Percentiles rank a stretch among this genome's conserved stretches.
Evolutionary conservation across 2,797 vertebrate genomes (phyloP).

Genomic region (Anabacerthia variegaticeps): DNA sequence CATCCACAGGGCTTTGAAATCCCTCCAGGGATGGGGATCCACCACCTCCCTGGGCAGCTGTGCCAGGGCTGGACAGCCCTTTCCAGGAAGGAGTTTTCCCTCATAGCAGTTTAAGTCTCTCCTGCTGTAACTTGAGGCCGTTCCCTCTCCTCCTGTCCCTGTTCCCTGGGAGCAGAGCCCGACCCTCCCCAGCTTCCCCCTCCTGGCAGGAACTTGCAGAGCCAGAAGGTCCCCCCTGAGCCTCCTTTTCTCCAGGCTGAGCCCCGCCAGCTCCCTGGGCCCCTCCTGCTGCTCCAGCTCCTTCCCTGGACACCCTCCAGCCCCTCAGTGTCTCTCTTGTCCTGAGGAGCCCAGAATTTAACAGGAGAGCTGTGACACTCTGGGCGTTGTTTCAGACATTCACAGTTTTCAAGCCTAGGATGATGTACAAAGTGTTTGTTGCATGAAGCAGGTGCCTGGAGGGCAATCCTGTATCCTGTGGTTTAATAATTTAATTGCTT

Average conservation of each 20-base stretch:
- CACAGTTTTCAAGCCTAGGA: neutral
- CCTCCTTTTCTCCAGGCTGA: neutral
- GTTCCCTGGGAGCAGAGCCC: neutral
- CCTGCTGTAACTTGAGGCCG: rapidly evolving
- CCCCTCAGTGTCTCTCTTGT: neutral
- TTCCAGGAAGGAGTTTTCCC: neutral
- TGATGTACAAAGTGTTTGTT: neutral
- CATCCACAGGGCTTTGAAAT: neutral
- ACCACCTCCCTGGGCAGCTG: neutral
- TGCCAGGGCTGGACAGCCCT: rapidly evolving
- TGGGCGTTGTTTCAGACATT: neutral
- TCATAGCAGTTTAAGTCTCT: neutral
- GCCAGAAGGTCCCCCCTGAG: neutral
- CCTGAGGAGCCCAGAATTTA: neutral
- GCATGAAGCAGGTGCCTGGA: neutral
- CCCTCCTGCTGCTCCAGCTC: neutral
- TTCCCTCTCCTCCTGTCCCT: neutral
- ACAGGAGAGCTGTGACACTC: neutral
- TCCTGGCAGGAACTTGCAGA: neutral
- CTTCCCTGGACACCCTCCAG: neutral
- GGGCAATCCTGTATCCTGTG: neutral
- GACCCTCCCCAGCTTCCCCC: neutral
- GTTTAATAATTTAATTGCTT: neutral
- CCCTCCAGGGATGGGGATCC: neutral
- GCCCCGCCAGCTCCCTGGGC: neutral